These are phyloP conservation scores for Siniperca knerii DNA, from an alignment of 2,113 vertebrate genomes.

Conservation along the genomic window DNA sequence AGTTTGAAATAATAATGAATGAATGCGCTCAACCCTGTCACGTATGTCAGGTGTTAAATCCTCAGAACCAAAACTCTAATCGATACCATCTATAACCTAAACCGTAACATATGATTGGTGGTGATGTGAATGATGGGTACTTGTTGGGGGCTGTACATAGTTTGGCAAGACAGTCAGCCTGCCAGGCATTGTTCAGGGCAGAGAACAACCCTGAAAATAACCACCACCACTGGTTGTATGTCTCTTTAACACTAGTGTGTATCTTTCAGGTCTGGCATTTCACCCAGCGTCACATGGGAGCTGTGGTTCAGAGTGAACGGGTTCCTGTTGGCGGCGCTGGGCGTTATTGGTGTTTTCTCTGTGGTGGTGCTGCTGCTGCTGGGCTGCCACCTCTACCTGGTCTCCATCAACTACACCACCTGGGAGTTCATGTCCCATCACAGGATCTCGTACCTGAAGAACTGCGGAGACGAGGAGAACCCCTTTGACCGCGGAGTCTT, in stretches of 20 bases:
- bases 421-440: conserved; percentile 97
- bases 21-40: too few species aligned
- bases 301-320: conserved; percentile 86
- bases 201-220: background rate
- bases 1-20: too few species aligned
- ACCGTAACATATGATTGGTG: too few species aligned
- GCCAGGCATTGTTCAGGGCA: background rate
- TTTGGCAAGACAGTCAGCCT: too few species aligned
- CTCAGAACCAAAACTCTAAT: too few species aligned
- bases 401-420: conserved; percentile 92
- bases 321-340: conserved; percentile 86
- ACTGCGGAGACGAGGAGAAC: conserved; percentile 84
- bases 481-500: conserved; percentile 92
- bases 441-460: conserved; percentile 91
- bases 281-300: conserved; percentile 81
- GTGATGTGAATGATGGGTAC: too few species aligned
- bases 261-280: conserved; percentile 89
- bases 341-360: conserved; percentile 82
- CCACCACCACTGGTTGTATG: background rate
- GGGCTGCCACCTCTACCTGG: conserved; percentile 92
- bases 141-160: too few species aligned
- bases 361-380: conserved; percentile 87
- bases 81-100: too few species aligned
- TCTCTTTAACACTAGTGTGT: background rate
- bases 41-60: too few species aligned